Evolutionary conservation across 30 jellyfish, hydroid and myxozoan species (phyloP).

Genomic region (Aurelia aurita complex sp. Pacific): DNA sequence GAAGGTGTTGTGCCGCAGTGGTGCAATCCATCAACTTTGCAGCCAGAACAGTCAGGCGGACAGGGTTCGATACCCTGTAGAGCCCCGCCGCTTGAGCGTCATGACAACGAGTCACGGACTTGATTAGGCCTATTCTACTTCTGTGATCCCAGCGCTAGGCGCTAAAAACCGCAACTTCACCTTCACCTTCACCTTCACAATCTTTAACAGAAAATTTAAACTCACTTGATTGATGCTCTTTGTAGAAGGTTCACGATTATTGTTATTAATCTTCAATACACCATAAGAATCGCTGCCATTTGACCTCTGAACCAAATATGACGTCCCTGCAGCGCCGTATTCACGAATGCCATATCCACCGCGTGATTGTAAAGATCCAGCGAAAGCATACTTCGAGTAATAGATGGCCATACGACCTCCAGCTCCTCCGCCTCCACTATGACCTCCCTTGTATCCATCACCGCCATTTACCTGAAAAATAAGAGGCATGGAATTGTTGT

Average conservation of each 20-base stretch:
- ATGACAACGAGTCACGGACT: no score
- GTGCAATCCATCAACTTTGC: no score
- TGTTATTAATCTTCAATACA: slow-evolving; percentile 37
- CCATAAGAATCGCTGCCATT: slow-evolving; percentile 16
- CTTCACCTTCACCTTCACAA: no score
- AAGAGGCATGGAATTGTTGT: not conserved
- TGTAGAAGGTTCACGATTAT: slow-evolving; percentile 31
- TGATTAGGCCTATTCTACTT: no score
- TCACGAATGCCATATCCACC: slow-evolving; percentile 65
- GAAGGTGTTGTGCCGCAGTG: no score
- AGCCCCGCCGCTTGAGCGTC: no score
- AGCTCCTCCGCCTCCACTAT: slow-evolving; percentile 78
- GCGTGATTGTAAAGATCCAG: slow-evolving; percentile 38
- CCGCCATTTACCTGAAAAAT: slow-evolving; percentile 52
- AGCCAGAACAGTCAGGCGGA: no score
- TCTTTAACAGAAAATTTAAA: not conserved
- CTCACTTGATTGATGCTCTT: slow-evolving; percentile 36
- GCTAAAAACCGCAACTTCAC: no score
- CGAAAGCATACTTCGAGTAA: slow-evolving; percentile 16
- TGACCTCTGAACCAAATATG: slow-evolving; percentile 19
- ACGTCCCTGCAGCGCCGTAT: slow-evolving; percentile 64
- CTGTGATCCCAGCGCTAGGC: no score
- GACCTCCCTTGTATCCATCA: slow-evolving; percentile 49
- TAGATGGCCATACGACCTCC: slow-evolving; percentile 68
- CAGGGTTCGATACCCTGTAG: no score